Conservation (phyloP, 2,888 invertebrate species). For the Cistogaster globosa region DNA sequence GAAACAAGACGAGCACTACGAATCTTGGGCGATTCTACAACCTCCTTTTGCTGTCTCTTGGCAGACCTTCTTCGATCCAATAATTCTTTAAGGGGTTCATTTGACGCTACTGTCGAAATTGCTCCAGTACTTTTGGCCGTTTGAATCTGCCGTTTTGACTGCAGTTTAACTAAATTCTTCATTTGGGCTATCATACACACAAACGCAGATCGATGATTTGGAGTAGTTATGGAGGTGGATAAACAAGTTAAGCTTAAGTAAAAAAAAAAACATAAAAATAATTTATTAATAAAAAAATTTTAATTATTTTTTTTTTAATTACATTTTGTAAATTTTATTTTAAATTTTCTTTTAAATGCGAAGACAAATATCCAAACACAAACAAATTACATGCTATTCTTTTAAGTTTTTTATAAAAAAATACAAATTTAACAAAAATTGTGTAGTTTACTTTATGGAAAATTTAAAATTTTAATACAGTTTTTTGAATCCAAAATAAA, state of each 20-base stretch:
- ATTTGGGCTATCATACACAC: constrained; percentile 72
- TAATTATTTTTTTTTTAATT: not conserved
- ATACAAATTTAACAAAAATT: constrained; percentile 27
- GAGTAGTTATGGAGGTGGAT: constrained; percentile 66
- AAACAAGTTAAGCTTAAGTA: constrained; percentile 66
- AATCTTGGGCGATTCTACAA: constrained; percentile 34
- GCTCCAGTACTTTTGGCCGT: not conserved
- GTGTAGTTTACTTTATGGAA: constrained; percentile 51
- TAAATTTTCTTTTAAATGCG: constrained; percentile 13
- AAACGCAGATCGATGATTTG: constrained; percentile 74
- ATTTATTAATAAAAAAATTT: not conserved
- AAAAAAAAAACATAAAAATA: constrained; percentile 15
- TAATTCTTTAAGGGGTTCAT: constrained; percentile 58
- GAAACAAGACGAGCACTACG: constrained; percentile 46
- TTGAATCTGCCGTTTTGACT: constrained; percentile 19
- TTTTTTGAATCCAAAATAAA: not conserved
- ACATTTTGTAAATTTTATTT: not conserved
- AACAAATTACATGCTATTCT: constrained; percentile 16
- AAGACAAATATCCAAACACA: constrained; percentile 3
- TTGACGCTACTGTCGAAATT: not conserved
- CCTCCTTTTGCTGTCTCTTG: constrained; percentile 43
- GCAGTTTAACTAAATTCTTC: constrained; percentile 67
- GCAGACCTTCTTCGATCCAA: constrained; percentile 38
- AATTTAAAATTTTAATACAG: constrained; percentile 43
- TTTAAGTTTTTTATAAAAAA: not conserved